A percentile compares a stretch with the other conserved stretches of the same genome.
Conservation (phyloP, 2,797 vertebrate species). For the Balearica regulorum region DNA sequence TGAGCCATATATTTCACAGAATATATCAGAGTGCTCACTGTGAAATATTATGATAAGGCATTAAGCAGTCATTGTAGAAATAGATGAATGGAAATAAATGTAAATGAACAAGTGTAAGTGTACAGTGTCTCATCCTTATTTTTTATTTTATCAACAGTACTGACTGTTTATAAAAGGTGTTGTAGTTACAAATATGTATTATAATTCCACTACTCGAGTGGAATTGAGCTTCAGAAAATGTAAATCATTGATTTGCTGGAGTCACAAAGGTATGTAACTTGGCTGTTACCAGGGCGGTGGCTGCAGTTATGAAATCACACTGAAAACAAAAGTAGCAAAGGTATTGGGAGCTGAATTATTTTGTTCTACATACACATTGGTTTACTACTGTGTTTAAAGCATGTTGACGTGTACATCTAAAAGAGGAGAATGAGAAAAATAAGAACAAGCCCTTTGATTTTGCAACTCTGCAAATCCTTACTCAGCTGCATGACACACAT, state of each 20-base stretch:
- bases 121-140: background rate
- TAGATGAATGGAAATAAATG: background rate
- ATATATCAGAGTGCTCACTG: background rate
- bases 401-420: background rate
- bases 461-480: background rate
- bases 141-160: background rate
- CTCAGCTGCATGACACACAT: background rate
- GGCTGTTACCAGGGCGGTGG: background rate
- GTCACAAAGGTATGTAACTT: background rate
- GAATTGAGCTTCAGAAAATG: background rate
- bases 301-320: background rate
- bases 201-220: background rate
- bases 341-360: background rate
- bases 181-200: background rate
- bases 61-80: background rate
- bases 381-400: background rate
- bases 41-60: background rate
- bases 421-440: background rate
- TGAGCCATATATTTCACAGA: background rate
- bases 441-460: background rate
- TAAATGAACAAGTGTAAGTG: background rate
- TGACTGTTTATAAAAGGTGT: background rate
- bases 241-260: background rate
- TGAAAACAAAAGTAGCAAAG: background rate
- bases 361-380: background rate